Base-by-base conservation (phyloP, 1,140 invertebrate genomes). In the Drosophila equinoxialis region DNA sequence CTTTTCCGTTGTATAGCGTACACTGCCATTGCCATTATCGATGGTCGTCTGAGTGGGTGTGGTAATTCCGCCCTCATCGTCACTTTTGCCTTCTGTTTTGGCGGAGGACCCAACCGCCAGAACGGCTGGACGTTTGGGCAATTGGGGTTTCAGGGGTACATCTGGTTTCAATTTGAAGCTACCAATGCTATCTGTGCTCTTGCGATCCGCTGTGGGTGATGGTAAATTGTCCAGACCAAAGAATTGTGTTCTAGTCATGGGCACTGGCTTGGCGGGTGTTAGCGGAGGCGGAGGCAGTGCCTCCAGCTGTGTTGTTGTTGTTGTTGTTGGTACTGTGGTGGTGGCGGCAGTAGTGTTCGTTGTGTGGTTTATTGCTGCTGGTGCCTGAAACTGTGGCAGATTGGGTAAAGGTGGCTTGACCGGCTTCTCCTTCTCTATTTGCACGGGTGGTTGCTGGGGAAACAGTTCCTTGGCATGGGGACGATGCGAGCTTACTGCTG, bases 231-330 rank as follows among this genome's bases (percentile, higher is more conserved):
- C 90, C 60, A 91, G 61, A 42, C 90, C 90, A 69, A 91, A 91
- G 67, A 91, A 91, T 65, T 91, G 90, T 14, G 90, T 91, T 39
- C 90, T 78, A 13, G 90, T 91, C 90, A 91, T 91, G 59, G 90
- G 90, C 48, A 91, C 90, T 5, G 90, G 90, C 70, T 91, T 91
- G 10, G 84, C 80, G n/a, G 85, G 80, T 33, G 82, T 90, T 33
- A 73, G 57, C 5, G 82, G 79, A 6, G 82, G 74, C 33, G 79
- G 78, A 30, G 82, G 69, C 55, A 83, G 51, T 11, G 83, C 62
- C 48, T 90, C 85, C 6, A 79, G 71, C 58, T 90, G 78, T 6
- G 81, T 84, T 10, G 65, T 39, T 39, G 37, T 23, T 39, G 37
- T 23, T 23, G 20, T 39, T 41, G n/a, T 39, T 13, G 58, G 67